Base-by-base conservation (phyloP, 35 echinoderm and acorn worm genomes). In the Lytechinus variegatus region DNA sequence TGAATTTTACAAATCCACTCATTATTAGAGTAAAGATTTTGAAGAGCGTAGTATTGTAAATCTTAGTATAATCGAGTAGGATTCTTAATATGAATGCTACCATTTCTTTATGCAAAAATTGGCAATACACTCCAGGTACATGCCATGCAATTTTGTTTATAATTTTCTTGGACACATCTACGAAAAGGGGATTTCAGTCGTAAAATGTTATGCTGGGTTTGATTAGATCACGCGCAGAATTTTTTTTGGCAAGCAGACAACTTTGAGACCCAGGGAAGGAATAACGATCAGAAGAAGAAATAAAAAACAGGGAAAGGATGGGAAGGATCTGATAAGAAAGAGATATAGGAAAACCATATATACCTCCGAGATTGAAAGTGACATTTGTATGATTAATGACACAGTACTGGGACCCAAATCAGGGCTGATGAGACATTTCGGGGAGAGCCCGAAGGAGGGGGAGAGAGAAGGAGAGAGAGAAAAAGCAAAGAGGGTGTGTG, bases 311-410 rank as follows among this genome's bases (percentile, higher is more conserved):
- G 24, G 52, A 90, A 9, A 90, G 88, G 88, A 90, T 51, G 52
- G 52, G 88, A 33, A 33, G 88, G 28, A 90, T 90, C 52, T 44
- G 88, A 90, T 79, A 79, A 79, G 66, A 90, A 44, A 54, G 27
- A 90, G n/a, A 54, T 90, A 52, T 90, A 90, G 88, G 66, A 79
- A 79, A 79, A 79, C 66, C 66, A 79, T 79, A 79, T 79, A 79
- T 79, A 79, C 66, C 66, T 79, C 66, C 19, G 66, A 79, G 28
- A 90, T 90, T 90, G 88, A 54, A 90, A 54, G 29, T 90, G 88
- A 90, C 88, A 54, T 90, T 90, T 90, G 88, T 52, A 52, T 90
- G 88, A 90, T 90, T 90, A 90, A 90, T 90, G 88, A 54, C 88
- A 54, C 52, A 24, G 29, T 33, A 8, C 88, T 90, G 88, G 88